Base-by-base conservation (phyloP, 2,797 vertebrate species). In the Hyperoplus lanceolatus region DNA sequence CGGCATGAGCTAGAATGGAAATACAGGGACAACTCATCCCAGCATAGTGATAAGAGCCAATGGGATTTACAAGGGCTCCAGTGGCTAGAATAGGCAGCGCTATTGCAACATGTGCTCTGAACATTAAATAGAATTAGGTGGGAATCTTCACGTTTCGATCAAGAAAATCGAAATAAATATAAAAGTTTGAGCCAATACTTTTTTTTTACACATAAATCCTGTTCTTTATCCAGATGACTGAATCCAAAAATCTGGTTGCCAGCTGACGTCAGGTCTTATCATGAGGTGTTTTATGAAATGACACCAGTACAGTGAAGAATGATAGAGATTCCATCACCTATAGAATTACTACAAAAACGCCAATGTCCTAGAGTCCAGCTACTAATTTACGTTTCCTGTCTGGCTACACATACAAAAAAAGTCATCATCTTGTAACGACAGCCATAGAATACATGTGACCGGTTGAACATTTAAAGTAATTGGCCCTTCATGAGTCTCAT, bases 11-110 rank as follows among this genome's bases (percentile, higher is more conserved):
- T 48, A 50, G 57, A 61, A 21, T 21, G 49, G 8, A 71, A 55
- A 59, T 62, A 61, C 18, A 61, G 38, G 29, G 61, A 70, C 67
- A 57, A 67, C 65, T 55, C 41, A 16, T 63, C 62, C 51, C 54
- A 16, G 60, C 46, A 12, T 62, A 63, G 79, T 4, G 65, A 64
- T 51, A 82, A 88, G 74, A 79, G 51, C 73, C 4, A 38, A 68
- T 70, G 54, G 13, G 18, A 60, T 67, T 82, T 70, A 69, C 6
- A 21, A 29, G 5, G n/a, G 61, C 38, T 54, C 50, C 38, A 61
- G 18, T 29, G 29, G 63, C 18, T 41, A 3, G 42, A 11, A 65
- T 21, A 9, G 14, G 45, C 55, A 21, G 38, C 14, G 4, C 42
- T 18, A 45, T 29, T 29, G 61, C 70, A 65, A 57, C 61, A 71